These are phyloP conservation scores for Caenorhabditis japonica DNA, from an alignment of 2,888 invertebrate genomes.

Conservation along the genomic window DNA sequence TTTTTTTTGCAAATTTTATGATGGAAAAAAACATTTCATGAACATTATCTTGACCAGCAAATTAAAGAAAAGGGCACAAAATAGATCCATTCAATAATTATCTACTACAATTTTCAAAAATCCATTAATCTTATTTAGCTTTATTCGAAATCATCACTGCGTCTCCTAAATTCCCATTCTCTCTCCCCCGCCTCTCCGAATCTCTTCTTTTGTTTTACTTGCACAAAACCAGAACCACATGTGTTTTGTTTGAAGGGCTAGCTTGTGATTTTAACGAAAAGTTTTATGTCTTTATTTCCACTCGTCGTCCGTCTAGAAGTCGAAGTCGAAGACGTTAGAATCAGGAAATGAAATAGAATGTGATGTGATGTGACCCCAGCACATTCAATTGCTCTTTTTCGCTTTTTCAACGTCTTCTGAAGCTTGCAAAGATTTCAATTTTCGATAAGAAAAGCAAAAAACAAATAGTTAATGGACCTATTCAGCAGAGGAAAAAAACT, in stretches of 20 bases:
- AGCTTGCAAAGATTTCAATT: slow-evolving; percentile 27
- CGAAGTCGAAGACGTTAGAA: background rate
- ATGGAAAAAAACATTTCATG: no score
- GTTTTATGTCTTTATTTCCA: slow-evolving; percentile 12
- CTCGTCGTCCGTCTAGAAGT: background rate
- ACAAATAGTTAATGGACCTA: no score
- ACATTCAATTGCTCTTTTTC: slow-evolving; percentile 29
- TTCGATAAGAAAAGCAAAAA: slow-evolving; percentile 24
- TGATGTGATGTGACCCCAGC: slow-evolving; percentile 21
- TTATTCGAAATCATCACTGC: slow-evolving; percentile 40
- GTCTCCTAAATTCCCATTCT: slow-evolving; percentile 17
- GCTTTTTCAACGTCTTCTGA: slow-evolving; percentile 8
- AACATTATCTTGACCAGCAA: no score
- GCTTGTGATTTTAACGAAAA: slow-evolving; percentile 15
- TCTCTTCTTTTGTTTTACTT: slow-evolving; percentile 35
- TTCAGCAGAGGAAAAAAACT: slow-evolving; percentile 3
- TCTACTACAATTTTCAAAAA: no score
- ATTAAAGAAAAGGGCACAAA: no score
- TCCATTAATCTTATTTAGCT: slow-evolving; percentile 40
- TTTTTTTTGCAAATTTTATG: no score
- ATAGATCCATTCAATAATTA: no score
- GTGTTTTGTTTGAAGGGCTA: slow-evolving; percentile 31
- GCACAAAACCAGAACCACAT: slow-evolving; percentile 48
- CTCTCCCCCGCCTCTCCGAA: slow-evolving; percentile 13
- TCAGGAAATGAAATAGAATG: slow-evolving; percentile 33